Conservation (phyloP, 2,888 invertebrate species). For the Notodonta dromedarius region DNA sequence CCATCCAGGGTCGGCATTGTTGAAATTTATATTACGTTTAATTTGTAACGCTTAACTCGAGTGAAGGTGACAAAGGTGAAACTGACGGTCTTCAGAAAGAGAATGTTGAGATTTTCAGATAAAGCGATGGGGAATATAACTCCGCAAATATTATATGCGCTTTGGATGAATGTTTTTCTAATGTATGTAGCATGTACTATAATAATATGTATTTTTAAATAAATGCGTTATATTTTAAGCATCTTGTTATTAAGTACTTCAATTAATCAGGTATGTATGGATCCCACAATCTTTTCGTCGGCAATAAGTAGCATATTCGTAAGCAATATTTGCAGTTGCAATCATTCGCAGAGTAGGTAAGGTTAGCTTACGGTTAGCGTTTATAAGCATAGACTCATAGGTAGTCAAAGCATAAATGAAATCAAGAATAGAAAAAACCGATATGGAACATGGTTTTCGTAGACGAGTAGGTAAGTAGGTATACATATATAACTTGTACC, state of each 20-base stretch:
- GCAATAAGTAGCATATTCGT: too few relatives aligned
- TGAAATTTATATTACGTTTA: neutral
- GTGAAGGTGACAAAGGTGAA: neutral
- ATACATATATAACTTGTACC: too few relatives aligned
- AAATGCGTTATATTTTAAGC: constrained; percentile 25
- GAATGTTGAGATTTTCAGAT: neutral
- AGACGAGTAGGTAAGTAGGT: too few relatives aligned
- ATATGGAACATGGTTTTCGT: too few relatives aligned
- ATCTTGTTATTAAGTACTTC: neutral
- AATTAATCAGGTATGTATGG: neutral
- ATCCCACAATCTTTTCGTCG: too few relatives aligned
- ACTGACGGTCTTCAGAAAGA: neutral
- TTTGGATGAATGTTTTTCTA: constrained; percentile 24
- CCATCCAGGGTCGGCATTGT: neutral
- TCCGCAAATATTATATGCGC: constrained; percentile 7
- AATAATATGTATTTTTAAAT: constrained; percentile 19
- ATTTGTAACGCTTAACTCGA: constrained; percentile 4
- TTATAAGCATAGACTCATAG: too few relatives aligned
- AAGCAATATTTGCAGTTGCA: too few relatives aligned
- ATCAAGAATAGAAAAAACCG: too few relatives aligned
- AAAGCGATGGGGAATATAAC: neutral
- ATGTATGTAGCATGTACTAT: constrained; percentile 13
- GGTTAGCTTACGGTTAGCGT: too few relatives aligned
- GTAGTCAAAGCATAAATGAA: too few relatives aligned
- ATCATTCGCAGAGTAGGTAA: too few relatives aligned